Conservation (phyloP, 2,888 invertebrate species). For the Alsophila aescularia region DNA sequence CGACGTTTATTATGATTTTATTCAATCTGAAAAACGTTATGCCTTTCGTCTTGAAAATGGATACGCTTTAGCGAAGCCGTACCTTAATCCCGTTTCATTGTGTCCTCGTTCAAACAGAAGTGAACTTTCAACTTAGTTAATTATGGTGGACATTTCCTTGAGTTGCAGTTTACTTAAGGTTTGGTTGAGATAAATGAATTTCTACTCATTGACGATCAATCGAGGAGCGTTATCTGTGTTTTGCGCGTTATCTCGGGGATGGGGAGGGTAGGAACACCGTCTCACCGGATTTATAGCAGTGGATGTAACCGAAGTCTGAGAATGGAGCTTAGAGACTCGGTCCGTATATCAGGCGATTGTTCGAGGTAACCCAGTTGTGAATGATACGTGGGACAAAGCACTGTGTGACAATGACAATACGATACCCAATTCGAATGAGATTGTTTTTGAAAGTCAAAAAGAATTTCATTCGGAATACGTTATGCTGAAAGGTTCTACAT, state of each 20-base stretch:
- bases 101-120: slow-evolving; percentile 32
- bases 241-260: slow-evolving; percentile 68
- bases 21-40: slow-evolving; percentile 20
- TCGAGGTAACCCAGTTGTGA: not conserved
- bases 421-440: not conserved
- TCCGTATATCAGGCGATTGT: not conserved
- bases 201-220: slow-evolving; percentile 81
- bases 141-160: slow-evolving; percentile 41
- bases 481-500: too few relatives aligned
- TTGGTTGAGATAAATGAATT: slow-evolving; percentile 77
- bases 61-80: slow-evolving; percentile 44
- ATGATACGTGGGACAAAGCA: slow-evolving; percentile 1
- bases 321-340: not conserved
- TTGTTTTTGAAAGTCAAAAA: not conserved
- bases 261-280: slow-evolving; percentile 10
- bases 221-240: slow-evolving; percentile 75
- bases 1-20: slow-evolving; percentile 27
- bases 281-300: slow-evolving; percentile 23
- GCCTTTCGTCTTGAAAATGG: slow-evolving; percentile 33
- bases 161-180: slow-evolving; percentile 38
- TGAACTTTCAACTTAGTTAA: slow-evolving; percentile 17
- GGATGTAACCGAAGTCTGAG: slow-evolving; percentile 16
- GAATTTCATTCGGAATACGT: too few relatives aligned
- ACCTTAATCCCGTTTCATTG: slow-evolving; percentile 48
- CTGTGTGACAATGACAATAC: not conserved